Evolutionary conservation across 2,888 invertebrate genomes (phyloP).

Genomic region (Ochropleura plecta): DNA sequence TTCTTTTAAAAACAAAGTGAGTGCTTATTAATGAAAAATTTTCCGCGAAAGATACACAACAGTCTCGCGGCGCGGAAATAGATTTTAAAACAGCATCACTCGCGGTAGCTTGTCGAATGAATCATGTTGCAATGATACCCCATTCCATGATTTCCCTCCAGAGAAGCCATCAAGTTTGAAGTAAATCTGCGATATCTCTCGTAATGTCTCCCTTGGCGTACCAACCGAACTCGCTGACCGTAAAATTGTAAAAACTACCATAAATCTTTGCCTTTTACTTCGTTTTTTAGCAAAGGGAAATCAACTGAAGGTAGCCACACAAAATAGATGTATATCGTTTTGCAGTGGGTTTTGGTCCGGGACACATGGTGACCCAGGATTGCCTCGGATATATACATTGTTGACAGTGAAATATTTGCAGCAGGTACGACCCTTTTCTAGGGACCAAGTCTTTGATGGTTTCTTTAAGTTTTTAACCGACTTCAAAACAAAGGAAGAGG

Average conservation of each 20-base stretch:
- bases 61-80: conserved; percentile 42
- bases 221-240: conserved; percentile 87
- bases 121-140: conserved; percentile 81
- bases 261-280: conserved; percentile 85
- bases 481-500: no score
- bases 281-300: conserved; percentile 67
- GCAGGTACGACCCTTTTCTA: conserved; percentile 23
- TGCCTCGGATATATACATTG: conserved; percentile 29
- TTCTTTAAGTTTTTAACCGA: background rate
- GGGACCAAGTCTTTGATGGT: background rate
- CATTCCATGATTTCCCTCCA: conserved; percentile 87
- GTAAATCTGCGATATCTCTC: conserved; percentile 88
- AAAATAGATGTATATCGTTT: conserved; percentile 65
- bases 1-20: background rate
- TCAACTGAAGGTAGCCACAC: conserved; percentile 59
- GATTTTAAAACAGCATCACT: conserved; percentile 69
- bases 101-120: conserved; percentile 76
- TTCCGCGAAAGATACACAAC: background rate
- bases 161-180: conserved; percentile 87
- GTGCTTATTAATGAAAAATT: background rate
- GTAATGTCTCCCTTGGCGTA: conserved; percentile 87
- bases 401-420: conserved; percentile 35
- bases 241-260: conserved; percentile 90
- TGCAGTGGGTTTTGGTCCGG: conserved; percentile 44
- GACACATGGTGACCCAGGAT: conserved; percentile 28